These are phyloP conservation scores for Oriolus oriolus DNA, from an alignment of 2,113 vertebrate genomes.

Conservation along the genomic window DNA sequence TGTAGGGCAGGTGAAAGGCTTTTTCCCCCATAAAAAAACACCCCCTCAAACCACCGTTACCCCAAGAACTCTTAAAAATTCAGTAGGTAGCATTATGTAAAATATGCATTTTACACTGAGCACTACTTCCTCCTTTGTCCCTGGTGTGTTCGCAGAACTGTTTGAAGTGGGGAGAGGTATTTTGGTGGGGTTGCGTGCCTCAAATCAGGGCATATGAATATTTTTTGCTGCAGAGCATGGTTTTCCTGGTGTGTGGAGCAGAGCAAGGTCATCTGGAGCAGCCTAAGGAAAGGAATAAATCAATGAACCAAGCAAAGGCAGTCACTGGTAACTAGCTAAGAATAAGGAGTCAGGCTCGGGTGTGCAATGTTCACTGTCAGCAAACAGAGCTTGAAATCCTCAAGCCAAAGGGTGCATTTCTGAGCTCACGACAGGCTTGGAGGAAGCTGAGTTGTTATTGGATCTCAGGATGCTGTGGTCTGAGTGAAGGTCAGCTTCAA, in stretches of 20 bases:
- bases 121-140: neutral
- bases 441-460: neutral
- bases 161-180: neutral
- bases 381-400: constrained; percentile 3
- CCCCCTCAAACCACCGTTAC: neutral
- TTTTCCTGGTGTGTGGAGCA: neutral
- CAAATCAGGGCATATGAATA: neutral
- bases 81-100: neutral
- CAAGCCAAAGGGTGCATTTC: neutral
- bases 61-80: neutral
- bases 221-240: neutral
- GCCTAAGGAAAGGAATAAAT: neutral
- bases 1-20: neutral
- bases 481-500: constrained; percentile 22
- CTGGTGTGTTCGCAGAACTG: neutral
- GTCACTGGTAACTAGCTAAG: neutral
- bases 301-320: neutral
- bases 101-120: neutral
- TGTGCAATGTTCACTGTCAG: neutral
- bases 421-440: neutral
- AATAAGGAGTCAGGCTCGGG: neutral
- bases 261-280: neutral
- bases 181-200: neutral
- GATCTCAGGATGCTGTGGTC: neutral
- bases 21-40: neutral